Base-by-base conservation (phyloP, 2,888 invertebrate genomes). In the Lobophora halterata region DNA sequence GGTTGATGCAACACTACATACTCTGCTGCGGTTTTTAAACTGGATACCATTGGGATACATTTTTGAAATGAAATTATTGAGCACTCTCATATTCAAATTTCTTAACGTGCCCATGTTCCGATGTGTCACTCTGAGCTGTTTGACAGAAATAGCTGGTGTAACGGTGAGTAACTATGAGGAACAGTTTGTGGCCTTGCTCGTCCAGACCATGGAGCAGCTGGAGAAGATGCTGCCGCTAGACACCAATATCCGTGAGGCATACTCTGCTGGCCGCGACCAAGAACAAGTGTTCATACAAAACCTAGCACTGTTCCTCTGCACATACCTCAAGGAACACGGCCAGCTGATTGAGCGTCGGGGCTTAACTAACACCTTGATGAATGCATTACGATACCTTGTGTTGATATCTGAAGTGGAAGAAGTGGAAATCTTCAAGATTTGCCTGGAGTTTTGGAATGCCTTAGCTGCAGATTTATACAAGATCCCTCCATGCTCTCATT, bases 21-120 rank as follows among this genome's bases (percentile, higher is more conserved):
- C 99, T 2, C 89, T 99, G 37, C 88, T 99, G 55, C 91, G 97
- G 73, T 99, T 99, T 89, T 90, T 99, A 21, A 99, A 98, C 75
- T 99, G 99, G 99, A 99, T 99, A 68, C 99, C 99, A n/a, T 90
- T 99, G 47, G 99, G 99, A 5, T 99, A 99, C 79, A 99, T 99
- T 74, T 99, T 99, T 89, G 99, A 99, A 89, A 99, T 99, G 56
- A 96, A 97, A 75, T 89, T 99, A 36, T 97, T 99, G 62, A 93
- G 93, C 61, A 97, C 97, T 34, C 90, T 99, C 35, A 95, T 97
- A 67, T 95, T 93, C 76, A 99, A 98, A 91, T 99, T 99, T 88
- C 90, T 99, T 50, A 96, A 96, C 82, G 98, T 99, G 40, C 98
- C 99, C 16, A 93, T 97, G 91, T 99, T 99, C 79, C 93, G 99